These are phyloP conservation scores for Lagopus leucura DNA, from an alignment of 2,113 vertebrate genomes.

Conservation along the genomic window DNA sequence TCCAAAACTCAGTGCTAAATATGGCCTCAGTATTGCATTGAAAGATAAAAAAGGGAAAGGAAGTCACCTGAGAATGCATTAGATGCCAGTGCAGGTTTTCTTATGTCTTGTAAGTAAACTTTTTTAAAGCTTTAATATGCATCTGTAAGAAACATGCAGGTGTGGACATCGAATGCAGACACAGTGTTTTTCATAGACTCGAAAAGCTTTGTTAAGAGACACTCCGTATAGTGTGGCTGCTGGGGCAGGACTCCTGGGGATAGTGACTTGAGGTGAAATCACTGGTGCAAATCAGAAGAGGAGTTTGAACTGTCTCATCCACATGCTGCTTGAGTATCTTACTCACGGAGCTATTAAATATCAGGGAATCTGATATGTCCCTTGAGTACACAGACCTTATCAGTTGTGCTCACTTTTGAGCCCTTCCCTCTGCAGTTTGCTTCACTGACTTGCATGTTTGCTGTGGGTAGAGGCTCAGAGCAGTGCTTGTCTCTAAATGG, in stretches of 20 bases:
- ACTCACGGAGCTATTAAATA: background rate
- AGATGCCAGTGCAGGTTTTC: background rate
- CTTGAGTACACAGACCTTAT: background rate
- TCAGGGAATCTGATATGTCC: background rate
- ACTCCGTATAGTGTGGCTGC: background rate
- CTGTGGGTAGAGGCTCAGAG: background rate
- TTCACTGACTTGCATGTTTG: fast-evolving
- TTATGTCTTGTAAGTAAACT: background rate
- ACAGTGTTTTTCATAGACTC: fast-evolving
- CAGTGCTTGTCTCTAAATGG: background rate
- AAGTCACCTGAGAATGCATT: background rate
- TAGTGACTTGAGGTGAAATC: background rate
- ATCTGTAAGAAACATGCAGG: background rate
- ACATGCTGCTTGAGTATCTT: background rate
- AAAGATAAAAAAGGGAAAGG: background rate
- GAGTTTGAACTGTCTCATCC: background rate
- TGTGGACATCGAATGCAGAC: background rate
- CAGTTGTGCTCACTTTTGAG: background rate
- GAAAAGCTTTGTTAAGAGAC: background rate
- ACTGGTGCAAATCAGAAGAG: background rate
- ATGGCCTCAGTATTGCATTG: background rate
- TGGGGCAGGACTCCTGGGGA: background rate
- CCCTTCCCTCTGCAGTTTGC: background rate
- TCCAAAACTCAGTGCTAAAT: background rate
- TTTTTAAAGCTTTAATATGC: background rate